Base-by-base conservation (phyloP, 2,113 vertebrate genomes). In the Trochalopteron elliotii region DNA sequence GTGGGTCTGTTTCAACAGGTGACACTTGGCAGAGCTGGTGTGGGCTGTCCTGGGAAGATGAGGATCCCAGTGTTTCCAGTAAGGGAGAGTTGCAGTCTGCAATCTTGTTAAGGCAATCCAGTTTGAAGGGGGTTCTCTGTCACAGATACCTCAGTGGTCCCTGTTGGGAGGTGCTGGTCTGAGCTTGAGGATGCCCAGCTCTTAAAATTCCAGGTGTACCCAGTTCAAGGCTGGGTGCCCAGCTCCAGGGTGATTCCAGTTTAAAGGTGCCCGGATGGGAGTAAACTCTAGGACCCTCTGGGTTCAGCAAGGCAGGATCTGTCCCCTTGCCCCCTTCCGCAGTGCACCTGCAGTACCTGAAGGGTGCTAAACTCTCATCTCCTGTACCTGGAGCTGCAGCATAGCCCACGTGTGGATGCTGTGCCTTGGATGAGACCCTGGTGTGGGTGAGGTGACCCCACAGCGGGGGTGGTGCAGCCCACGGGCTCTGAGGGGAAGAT, bases 401-500 rank as follows among this genome's bases (percentile, higher is more conserved):
- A 9, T 55, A 55, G 8, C 24, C 39, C 33, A 17, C 8, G 0
- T 0, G 4, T 16, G n/a, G 28, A 19, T n/a, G 19, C 47, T 23
- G 23, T 45, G 55, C 47, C 33, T 7, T 44, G 72, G 33, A 14
- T 15, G 35, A 42, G 27, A 42, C 31, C 37, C 17, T 59, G 31
- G 16, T 30, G 47, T 24, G 1, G 1, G 5, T n/a, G 55, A 39
- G 39, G 39, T 61, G 47, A 39, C 28, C 33, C 12, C 39, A 6
- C 39, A 12, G 55, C 20, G 28, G 18, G 23, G 55, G 39, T 0
- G 0, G 23, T n/a, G 28, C 39, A 53, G 47, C 19, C 7, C 45
- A 11, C 18, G 18, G 21, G 10, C 9, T 33, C 55, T 0, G 5
- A 47, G n/a, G 22, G 37, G 25, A 33, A 28, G 39, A 44, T 45